These are phyloP conservation scores for Columbina picui DNA, from an alignment of 2,113 vertebrate genomes.

Conservation along the genomic window DNA sequence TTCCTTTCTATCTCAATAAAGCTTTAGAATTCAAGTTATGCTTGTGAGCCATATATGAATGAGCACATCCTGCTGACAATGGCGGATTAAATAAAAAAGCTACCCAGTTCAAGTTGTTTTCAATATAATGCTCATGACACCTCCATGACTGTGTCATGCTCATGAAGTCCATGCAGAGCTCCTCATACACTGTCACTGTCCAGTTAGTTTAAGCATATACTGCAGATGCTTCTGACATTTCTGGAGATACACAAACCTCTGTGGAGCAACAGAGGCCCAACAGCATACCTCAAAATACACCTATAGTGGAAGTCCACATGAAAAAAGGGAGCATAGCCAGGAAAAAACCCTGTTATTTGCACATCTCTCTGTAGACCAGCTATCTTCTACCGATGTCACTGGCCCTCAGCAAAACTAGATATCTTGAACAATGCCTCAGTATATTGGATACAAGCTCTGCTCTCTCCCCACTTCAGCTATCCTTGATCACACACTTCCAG, in stretches of 20 bases:
- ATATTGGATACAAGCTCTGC: neutral
- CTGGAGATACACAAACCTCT: neutral
- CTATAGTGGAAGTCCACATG: neutral
- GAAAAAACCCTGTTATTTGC: neutral
- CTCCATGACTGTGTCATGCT: neutral
- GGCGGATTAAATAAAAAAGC: neutral
- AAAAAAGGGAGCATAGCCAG: neutral
- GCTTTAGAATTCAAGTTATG: neutral
- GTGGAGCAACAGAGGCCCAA: neutral
- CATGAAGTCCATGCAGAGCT: neutral
- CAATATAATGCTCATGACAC: neutral
- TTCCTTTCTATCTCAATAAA: neutral
- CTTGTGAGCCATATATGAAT: neutral
- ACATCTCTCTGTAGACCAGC: neutral
- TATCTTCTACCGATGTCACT: neutral
- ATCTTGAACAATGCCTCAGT: slow-evolving; percentile 36
- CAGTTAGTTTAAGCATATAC: neutral
- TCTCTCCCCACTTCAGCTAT: neutral
- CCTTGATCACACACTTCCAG: slow-evolving; percentile 40
- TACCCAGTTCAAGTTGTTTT: neutral
- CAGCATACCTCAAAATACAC: neutral
- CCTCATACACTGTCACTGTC: neutral
- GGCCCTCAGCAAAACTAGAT: neutral
- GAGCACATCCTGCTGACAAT: neutral
- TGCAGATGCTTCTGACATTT: neutral